Conservation (phyloP, 2,113 vertebrate species). For the Diadophis punctatus region DNA sequence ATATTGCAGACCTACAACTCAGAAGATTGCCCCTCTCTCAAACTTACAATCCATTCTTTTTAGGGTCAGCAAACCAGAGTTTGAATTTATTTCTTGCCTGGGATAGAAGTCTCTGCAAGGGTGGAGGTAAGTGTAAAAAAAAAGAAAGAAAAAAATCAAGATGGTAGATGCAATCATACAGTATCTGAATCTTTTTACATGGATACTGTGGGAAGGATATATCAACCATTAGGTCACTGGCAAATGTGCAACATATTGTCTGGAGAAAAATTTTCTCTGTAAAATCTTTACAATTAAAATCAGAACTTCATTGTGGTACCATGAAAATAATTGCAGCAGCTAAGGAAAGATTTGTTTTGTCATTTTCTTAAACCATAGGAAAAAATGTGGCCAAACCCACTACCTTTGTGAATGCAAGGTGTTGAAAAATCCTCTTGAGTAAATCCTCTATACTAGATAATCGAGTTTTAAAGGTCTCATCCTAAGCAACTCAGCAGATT, state of each 20-base stretch:
- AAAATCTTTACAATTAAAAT: neutral
- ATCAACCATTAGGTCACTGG: neutral
- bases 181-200: neutral
- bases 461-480: neutral
- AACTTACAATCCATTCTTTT: neutral
- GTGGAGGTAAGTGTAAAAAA: neutral
- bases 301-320: neutral
- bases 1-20: neutral
- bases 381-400: neutral
- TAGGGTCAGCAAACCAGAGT: neutral
- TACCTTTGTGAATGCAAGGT: neutral
- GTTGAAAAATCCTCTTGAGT: neutral
- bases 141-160: neutral
- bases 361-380: neutral
- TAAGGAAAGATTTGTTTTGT: neutral
- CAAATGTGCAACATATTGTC: neutral
- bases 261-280: neutral
- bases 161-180: neutral
- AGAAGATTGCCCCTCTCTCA: neutral
- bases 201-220: neutral
- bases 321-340: neutral
- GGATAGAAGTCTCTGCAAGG: neutral
- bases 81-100: neutral
- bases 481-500: neutral
- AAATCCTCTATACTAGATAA: neutral